phyloP scores from a whole-genome alignment of 64 coral and sea anemone species.

The Pocillopora damicornis region DNA sequence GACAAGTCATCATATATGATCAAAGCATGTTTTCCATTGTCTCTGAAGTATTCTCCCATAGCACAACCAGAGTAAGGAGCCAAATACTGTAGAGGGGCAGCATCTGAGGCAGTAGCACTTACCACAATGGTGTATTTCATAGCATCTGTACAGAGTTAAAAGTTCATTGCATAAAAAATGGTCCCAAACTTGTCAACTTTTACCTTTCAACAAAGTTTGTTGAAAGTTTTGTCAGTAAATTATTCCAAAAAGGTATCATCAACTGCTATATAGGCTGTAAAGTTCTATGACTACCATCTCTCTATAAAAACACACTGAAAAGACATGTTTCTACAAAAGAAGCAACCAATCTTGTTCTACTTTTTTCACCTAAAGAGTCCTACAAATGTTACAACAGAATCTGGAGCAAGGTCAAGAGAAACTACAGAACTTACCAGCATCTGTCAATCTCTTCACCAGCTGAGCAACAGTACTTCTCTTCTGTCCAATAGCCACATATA shows the following conservation, averaged over 20 bases:
- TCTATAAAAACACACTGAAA: too few relatives aligned
- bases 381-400: neutral
- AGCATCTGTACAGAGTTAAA: slow-evolving; percentile 62
- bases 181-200: too few relatives aligned
- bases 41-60: slow-evolving; percentile 99
- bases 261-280: too few relatives aligned
- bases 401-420: neutral
- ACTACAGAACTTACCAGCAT: slow-evolving; percentile 64
- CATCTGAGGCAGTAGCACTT: slow-evolving; percentile 98
- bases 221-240: neutral
- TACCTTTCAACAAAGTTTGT: too few relatives aligned
- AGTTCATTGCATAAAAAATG: neutral
- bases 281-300: too few relatives aligned
- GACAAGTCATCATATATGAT: slow-evolving; percentile 99
- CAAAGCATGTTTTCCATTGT: slow-evolving; percentile 97
- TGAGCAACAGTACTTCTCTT: slow-evolving; percentile 99
- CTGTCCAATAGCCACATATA: slow-evolving; percentile 99
- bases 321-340: neutral
- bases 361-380: neutral
- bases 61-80: slow-evolving; percentile 98
- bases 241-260: neutral
- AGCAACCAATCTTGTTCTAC: neutral
- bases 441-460: slow-evolving; percentile 84
- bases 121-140: slow-evolving; percentile 99
- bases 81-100: slow-evolving; percentile 92